Conservation (phyloP, 2,113 vertebrate species). For the Sinocyclocheilus anshuiensis region DNA sequence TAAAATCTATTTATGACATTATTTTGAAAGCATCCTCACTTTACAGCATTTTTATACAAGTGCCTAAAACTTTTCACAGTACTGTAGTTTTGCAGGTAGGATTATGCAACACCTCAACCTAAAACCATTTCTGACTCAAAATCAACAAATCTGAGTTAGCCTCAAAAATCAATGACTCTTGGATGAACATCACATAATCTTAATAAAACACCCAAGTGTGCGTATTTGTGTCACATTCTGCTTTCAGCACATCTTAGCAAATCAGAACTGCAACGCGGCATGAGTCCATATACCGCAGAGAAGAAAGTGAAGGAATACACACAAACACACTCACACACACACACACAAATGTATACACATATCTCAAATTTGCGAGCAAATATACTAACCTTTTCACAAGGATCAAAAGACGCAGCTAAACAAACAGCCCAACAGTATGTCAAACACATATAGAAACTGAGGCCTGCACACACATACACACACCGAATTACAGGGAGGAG, state of each 20-base stretch:
- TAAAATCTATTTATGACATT: no score
- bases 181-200: no score
- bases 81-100: no score
- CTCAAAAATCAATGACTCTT: no score
- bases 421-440: neutral
- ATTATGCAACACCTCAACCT: no score
- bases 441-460: slow-evolving; percentile 21
- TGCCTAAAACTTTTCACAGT: no score
- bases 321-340: neutral
- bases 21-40: no score
- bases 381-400: slow-evolving; percentile 39
- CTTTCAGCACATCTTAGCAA: neutral
- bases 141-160: no score
- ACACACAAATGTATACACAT: neutral
- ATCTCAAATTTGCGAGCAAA: neutral
- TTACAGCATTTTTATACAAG: no score
- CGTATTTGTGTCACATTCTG: neutral
- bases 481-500: slow-evolving; percentile 28
- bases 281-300: neutral
- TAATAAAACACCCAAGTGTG: neutral
- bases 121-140: no score
- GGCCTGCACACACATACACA: slow-evolving; percentile 31
- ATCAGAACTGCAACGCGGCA: neutral
- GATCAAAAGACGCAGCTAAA: slow-evolving; percentile 20
- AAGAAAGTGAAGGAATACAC: neutral